phyloP scores from a whole-genome alignment of 2,888 invertebrate species.

The Archips crataeganus region DNA sequence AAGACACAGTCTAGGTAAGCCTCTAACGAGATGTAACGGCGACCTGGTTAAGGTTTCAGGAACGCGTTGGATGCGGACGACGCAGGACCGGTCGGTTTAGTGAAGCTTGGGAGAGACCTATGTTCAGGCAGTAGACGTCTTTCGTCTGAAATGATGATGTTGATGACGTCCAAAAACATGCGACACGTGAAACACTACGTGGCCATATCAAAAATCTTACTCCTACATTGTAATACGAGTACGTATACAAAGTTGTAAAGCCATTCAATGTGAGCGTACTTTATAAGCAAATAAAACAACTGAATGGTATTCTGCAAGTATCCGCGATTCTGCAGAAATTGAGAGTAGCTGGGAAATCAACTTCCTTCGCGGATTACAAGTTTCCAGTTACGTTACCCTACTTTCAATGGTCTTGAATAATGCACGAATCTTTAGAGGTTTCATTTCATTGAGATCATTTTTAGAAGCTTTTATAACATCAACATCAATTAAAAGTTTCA shows the following conservation, averaged over 20 bases:
- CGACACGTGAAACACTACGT: background rate
- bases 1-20: too few relatives aligned
- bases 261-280: background rate
- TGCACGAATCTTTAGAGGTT: background rate
- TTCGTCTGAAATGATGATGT: too few relatives aligned
- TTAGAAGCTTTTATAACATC: background rate
- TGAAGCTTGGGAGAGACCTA: too few relatives aligned
- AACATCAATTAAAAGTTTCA: too few relatives aligned
- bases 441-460: background rate
- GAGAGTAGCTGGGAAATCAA: background rate
- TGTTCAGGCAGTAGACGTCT: too few relatives aligned
- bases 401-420: background rate
- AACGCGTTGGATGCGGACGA: too few relatives aligned
- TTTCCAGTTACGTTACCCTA: background rate
- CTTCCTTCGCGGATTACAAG: constrained; percentile 1
- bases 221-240: background rate
- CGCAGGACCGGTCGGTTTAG: too few relatives aligned
- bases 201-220: background rate
- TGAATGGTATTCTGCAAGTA: background rate
- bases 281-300: background rate
- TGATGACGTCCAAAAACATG: too few relatives aligned
- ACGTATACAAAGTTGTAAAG: background rate
- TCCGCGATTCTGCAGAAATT: background rate
- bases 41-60: too few relatives aligned
- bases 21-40: too few relatives aligned